Evolutionary conservation across 2,888 invertebrate species (phyloP), one percentile per base, ranked within the genome.

Genomic region (Papilio gigon): DNA sequence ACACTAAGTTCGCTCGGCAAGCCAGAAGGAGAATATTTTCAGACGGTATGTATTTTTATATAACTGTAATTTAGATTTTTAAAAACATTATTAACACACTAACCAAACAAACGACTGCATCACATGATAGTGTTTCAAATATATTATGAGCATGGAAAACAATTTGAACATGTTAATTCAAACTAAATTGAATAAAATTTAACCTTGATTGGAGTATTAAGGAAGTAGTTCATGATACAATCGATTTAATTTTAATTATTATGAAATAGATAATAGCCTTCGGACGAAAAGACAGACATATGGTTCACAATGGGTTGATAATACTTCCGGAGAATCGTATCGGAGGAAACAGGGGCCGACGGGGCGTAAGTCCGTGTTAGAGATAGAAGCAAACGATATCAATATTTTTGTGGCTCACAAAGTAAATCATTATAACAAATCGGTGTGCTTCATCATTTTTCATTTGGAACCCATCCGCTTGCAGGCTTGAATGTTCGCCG

Each of bases 41-140:
- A 80, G 96, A 96, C 93, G 96, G 97, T 97, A 93, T 89, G 90
- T 84, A 78, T 79, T 78, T 80, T 78, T 76, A 74, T 73, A 72
- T 69, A 65, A 14, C 25, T 56, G n/a, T n/a, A n/a, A 17, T 53
- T 60, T 35, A 64, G 40, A 50, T 50, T 14, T 63, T 58, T 20
- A 53, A 56, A 25, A 11, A 67, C 56, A 61, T 8, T 20, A n/a
- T n/a, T n/a, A n/a, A n/a, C n/a, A 67, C 40, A 66, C 50, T 50
- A 11, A 65, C 25, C 27, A 8, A 60, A 47, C 25, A 37, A 64
- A 60, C n/a, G 9, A 35, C 56, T 42, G 40, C 65, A 62, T 58
- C 62, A 25, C 8, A 25, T 40, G 3, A 59, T 17, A 22, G 0
- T 59, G 0, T 59, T 59, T 30, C 0, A 59, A 60, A 60, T 5